These are phyloP conservation scores for Haliclystus octoradiatus DNA, from an alignment of 30 jellyfish, hydroid and myxozoan species.

Conservation along the genomic window DNA sequence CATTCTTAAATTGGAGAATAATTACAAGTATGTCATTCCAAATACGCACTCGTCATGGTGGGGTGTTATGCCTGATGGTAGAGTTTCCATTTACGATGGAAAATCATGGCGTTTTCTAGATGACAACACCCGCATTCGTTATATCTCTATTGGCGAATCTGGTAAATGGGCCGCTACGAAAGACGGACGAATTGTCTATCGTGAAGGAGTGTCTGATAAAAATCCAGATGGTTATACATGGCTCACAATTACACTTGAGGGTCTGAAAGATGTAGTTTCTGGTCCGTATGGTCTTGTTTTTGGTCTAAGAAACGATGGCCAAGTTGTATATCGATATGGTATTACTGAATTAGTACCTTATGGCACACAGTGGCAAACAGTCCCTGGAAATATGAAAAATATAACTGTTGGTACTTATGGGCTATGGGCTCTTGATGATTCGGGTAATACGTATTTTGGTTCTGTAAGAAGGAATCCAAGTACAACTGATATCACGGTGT, in stretches of 20 bases:
- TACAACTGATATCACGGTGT: not conserved
- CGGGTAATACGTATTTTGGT: not conserved
- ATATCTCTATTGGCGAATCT: not conserved
- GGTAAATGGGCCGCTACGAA: not conserved
- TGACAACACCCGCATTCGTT: not conserved
- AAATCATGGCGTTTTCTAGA: not conserved
- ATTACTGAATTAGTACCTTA: not conserved
- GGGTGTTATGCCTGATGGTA: not conserved
- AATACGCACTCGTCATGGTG: not conserved
- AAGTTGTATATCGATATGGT: not conserved
- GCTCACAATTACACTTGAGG: not conserved
- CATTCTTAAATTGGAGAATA: not conserved
- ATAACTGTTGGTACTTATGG: not conserved
- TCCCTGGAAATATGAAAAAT: not conserved
- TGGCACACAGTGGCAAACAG: not conserved
- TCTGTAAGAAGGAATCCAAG: not conserved
- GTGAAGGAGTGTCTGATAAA: not conserved
- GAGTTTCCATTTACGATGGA: not conserved
- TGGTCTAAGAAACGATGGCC: not conserved
- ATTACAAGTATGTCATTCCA: not conserved
- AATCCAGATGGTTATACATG: not conserved
- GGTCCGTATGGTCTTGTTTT: not conserved
- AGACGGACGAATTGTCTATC: not conserved
- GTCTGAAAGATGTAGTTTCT: not conserved
- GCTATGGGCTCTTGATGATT: not conserved